A percentile compares a stretch with the other conserved stretches of the same genome.
Conservation (phyloP, 1,140 invertebrate species). For the Neoseiulus cucumeris region DNA sequence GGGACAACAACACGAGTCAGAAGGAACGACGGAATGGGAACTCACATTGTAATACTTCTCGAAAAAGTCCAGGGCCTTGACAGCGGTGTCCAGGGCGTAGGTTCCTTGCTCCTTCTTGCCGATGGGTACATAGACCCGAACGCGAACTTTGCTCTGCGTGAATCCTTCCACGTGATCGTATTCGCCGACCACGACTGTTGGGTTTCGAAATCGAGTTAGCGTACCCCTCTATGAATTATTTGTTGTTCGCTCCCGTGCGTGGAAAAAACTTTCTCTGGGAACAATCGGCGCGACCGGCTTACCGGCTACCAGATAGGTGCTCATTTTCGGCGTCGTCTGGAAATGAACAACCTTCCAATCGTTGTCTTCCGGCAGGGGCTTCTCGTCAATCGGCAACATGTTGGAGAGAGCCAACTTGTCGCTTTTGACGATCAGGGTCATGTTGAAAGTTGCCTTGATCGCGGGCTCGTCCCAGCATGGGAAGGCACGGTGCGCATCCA, state of each 20-base stretch:
- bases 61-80: slow-evolving; percentile 17
- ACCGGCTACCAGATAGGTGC: slow-evolving; percentile 71
- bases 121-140: slow-evolving; percentile 75
- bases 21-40: slow-evolving; percentile 4
- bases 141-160: slow-evolving; percentile 25
- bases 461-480: slow-evolving; percentile 96
- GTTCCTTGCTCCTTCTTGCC: slow-evolving; percentile 75
- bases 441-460: slow-evolving; percentile 80
- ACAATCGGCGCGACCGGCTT: background rate
- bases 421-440: slow-evolving; percentile 53
- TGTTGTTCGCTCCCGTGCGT: background rate
- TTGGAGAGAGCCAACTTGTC: slow-evolving; percentile 62
- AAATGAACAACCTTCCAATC: slow-evolving; percentile 44
- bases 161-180: slow-evolving; percentile 84
- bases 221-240: no score
- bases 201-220: no score
- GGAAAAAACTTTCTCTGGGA: background rate
- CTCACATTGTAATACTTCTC: slow-evolving; percentile 20
- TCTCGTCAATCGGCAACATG: slow-evolving; percentile 44
- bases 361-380: slow-evolving; percentile 27
- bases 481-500: slow-evolving; percentile 77
- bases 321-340: slow-evolving; percentile 78
- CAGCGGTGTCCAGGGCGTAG: slow-evolving; percentile 53
- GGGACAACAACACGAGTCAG: no score
- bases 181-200: slow-evolving; percentile 58